A percentile compares a stretch with the other conserved stretches of the same genome.
Evolutionary conservation across 1,140 invertebrate species (phyloP).

Genomic region (Phocides pigmalion): DNA sequence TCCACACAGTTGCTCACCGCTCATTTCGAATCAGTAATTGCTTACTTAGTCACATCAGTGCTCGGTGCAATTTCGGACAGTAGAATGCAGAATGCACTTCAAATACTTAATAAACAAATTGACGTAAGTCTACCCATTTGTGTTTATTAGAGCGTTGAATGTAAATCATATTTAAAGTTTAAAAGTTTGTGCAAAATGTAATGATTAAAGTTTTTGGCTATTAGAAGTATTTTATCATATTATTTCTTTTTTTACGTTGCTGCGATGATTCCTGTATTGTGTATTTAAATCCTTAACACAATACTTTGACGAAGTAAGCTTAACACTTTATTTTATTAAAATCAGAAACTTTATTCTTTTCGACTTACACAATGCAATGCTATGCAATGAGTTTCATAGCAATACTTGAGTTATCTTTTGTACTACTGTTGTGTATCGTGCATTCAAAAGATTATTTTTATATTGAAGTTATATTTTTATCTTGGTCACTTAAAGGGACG

Average conservation of each 20-base stretch:
- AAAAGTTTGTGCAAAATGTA: not conserved
- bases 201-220: not conserved
- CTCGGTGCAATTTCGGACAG: slow-evolving; percentile 43
- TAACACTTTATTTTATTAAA: slow-evolving; percentile 12
- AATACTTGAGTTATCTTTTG: slow-evolving; percentile 23
- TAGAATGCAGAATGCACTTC: slow-evolving; percentile 12
- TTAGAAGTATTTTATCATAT: no score
- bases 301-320: slow-evolving; percentile 10
- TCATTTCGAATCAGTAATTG: slow-evolving; percentile 68
- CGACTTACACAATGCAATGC: slow-evolving; percentile 17
- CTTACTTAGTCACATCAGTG: slow-evolving; percentile 46
- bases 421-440: slow-evolving; percentile 8
- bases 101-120: not conserved
- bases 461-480: not conserved
- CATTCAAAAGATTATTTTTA: slow-evolving; percentile 17
- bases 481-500: not conserved
- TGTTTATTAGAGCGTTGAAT: not conserved
- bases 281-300: not conserved
- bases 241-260: not conserved
- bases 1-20: slow-evolving; percentile 58
- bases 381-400: slow-evolving; percentile 15
- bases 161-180: not conserved
- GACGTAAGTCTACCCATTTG: not conserved
- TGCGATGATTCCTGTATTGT: no score
- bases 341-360: slow-evolving; percentile 8